Evolutionary conservation across 2,797 vertebrate species (phyloP).

Genomic region (Sylvilagus floridanus): DNA sequence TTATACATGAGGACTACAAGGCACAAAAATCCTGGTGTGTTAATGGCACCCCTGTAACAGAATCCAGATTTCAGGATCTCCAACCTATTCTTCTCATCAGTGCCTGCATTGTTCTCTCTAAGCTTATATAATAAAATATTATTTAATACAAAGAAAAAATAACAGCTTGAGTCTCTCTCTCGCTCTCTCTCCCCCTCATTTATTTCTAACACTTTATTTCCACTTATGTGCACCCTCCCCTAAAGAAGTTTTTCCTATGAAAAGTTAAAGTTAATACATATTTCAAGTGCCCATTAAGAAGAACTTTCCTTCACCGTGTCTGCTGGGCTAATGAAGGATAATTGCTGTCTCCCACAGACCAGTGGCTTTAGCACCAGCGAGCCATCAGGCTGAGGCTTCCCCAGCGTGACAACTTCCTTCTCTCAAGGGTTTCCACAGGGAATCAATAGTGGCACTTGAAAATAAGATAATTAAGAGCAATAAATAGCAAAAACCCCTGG

Average conservation of each 20-base stretch:
- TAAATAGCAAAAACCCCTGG: constrained; percentile 72
- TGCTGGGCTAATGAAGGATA: constrained; percentile 67
- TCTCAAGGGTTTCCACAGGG: constrained; percentile 59
- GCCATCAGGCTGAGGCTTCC: constrained; percentile 63
- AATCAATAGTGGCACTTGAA: constrained; percentile 67
- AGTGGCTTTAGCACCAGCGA: not conserved
- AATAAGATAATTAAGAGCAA: constrained; percentile 80
- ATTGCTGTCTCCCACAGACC: constrained; percentile 55
- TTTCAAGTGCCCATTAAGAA: constrained; percentile 64
- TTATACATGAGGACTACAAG: constrained; percentile 11
- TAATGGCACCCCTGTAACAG: not conserved
- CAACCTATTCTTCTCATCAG: not conserved
- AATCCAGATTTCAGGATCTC: not conserved
- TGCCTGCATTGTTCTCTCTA: not conserved
- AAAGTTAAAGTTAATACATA: constrained; percentile 59
- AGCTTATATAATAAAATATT: constrained; percentile 22
- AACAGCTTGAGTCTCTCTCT: constrained; percentile 3
- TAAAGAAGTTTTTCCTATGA: constrained; percentile 45
- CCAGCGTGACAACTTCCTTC: constrained; percentile 58
- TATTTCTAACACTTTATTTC: constrained; percentile 30
- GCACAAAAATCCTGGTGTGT: not conserved
- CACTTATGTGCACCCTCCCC: not conserved
- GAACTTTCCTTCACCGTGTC: constrained; percentile 30
- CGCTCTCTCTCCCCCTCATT: not conserved
- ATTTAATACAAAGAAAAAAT: constrained; percentile 44